Percentiles rank a stretch among this genome's conserved stretches.
Evolutionary conservation across 2,888 invertebrate species (phyloP).

Genomic region (Agapetus fuscipes): DNA sequence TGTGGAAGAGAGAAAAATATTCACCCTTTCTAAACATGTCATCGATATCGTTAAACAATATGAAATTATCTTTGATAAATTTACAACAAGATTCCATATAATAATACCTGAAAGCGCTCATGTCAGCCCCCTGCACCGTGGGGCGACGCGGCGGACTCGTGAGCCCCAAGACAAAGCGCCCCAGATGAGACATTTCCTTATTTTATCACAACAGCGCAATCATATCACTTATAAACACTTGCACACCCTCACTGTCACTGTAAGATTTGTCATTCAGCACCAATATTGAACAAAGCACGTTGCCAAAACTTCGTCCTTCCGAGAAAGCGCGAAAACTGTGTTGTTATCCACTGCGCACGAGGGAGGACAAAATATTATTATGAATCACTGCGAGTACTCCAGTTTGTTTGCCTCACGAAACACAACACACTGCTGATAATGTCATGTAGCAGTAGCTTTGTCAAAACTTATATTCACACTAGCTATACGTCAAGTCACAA

Average conservation of each 20-base stretch:
- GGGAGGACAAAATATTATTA: not conserved
- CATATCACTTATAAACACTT: constrained; percentile 1
- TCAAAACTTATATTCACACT: too few relatives aligned
- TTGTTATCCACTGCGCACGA: not conserved
- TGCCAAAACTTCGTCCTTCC: too few relatives aligned
- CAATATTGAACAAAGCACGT: too few relatives aligned
- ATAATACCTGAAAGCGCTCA: constrained; percentile 15
- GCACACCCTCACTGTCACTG: not conserved
- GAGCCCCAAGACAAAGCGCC: not conserved
- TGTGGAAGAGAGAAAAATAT: too few relatives aligned
- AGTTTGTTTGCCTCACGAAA: not conserved
- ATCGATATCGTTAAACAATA: too few relatives aligned
- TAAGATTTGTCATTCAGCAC: too few relatives aligned
- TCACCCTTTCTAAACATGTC: too few relatives aligned
- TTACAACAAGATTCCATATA: too few relatives aligned
- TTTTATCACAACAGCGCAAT: not conserved
- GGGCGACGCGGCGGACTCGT: constrained; percentile 5
- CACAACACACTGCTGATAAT: too few relatives aligned
- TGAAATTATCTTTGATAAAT: too few relatives aligned
- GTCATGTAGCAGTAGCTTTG: too few relatives aligned
- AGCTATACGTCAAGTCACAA: too few relatives aligned
- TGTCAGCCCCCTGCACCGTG: constrained; percentile 8
- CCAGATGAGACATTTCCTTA: constrained; percentile 1
- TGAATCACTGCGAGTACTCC: not conserved
- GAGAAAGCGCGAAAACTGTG: not conserved